Percentiles rank a stretch among this genome's conserved stretches.
Evolutionary conservation across 2,113 vertebrate genomes (phyloP).

Genomic region (Genyomyrus donnyi): DNA sequence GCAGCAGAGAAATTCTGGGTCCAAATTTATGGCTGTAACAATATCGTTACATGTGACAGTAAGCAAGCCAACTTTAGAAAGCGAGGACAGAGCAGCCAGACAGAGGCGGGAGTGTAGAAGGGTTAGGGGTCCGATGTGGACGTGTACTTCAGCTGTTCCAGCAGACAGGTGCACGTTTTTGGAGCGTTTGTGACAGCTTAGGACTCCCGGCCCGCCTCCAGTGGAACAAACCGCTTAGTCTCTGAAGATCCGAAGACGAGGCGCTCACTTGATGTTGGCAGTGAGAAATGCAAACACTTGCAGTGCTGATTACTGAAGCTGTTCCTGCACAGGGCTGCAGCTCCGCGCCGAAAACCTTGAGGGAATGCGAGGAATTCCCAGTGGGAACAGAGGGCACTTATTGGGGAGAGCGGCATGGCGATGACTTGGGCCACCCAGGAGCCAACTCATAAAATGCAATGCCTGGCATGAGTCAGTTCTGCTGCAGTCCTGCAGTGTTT

Average conservation of each 20-base stretch:
- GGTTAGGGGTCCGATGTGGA: not conserved
- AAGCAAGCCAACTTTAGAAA: not conserved
- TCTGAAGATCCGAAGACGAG: not conserved
- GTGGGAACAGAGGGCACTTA: not conserved
- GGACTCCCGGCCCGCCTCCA: not conserved
- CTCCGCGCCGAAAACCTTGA: not conserved
- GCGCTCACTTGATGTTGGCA: not conserved
- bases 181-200: not conserved
- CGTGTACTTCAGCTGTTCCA: not conserved
- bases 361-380: not conserved
- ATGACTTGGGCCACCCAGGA: not conserved
- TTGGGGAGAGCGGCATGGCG: not conserved
- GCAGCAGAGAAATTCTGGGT: not conserved
- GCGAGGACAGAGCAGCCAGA: not conserved
- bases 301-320: not conserved
- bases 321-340: not conserved
- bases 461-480: not conserved
- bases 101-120: not conserved
- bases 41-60: not conserved
- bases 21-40: conserved; percentile 7
- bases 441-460: not conserved
- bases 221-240: not conserved
- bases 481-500: not conserved
- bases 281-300: conserved; percentile 3
- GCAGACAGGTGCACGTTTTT: not conserved